phyloP scores from a whole-genome alignment of 2,113 vertebrate genomes.

The Xenus cinereus region DNA sequence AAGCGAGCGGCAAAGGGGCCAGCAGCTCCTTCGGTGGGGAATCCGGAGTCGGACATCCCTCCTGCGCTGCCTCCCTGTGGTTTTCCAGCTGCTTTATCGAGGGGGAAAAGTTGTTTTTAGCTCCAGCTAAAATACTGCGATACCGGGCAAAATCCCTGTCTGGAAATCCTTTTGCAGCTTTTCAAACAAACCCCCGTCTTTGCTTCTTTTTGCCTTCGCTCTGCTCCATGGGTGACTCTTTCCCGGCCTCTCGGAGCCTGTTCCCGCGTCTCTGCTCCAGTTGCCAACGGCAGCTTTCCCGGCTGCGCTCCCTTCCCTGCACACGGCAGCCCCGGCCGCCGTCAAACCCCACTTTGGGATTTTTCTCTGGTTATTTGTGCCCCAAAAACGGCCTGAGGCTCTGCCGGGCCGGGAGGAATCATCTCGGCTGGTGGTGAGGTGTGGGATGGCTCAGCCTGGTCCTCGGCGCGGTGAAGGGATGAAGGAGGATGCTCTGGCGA shows the following conservation, averaged over 20 bases:
- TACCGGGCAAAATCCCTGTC: fast-evolving
- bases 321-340: fast-evolving
- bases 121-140: neutral
- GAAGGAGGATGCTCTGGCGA: neutral
- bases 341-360: fast-evolving
- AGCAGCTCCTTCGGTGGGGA: neutral
- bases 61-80: fast-evolving
- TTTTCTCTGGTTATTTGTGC: neutral
- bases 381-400: neutral
- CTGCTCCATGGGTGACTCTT: neutral
- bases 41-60: fast-evolving
- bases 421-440: neutral
- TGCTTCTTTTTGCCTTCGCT: no score
- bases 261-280: neutral
- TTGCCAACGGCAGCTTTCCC: neutral
- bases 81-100: fast-evolving
- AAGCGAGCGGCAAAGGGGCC: no score
- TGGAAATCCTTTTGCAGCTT: neutral
- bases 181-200: neutral
- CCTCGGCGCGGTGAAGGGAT: neutral
- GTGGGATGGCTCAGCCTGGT: neutral
- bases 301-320: neutral
- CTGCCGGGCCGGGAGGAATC: neutral
- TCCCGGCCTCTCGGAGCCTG: no score
- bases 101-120: neutral